Evolutionary conservation across 2,888 invertebrate species (phyloP), one percentile per base, ranked within the genome.

Genomic region (Tupiocoris notatus): DNA sequence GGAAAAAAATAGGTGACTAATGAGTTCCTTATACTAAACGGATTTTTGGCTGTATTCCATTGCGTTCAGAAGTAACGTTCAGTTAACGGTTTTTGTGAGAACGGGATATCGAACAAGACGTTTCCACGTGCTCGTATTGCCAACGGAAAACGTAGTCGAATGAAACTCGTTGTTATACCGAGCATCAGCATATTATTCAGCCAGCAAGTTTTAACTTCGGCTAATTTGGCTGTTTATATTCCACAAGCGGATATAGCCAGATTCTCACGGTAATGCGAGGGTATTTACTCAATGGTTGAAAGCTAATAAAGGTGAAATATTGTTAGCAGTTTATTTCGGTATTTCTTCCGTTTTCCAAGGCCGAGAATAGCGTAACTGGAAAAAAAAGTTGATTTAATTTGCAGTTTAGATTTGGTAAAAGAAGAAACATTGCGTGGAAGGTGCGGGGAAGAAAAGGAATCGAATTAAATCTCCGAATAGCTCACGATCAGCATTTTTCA

Each of bases 221-320:
- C 39, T 39, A 39, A 39, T 39, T 39, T 12, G 39, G 39, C 39
- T 39, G 39, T 39, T 39, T 39, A 39, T 39, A 39, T 39, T 39
- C 39, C 39, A 39, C 39, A 39, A 39, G 39, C 39, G 39, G 39
- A 39, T 39, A 39, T 39, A 39, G 39, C 39, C 39, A 39, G 39
- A 39, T 39, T 39, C 39, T 39, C 39, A 39, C 3, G 39, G 39
- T 70, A 70, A 70, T 70, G 58, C 70, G 59, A 59, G 20, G 39
- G 59, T 70, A 67, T 70, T 70, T 59, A 70, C 70, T 59, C 24
- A 70, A 70, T 70, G 70, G 24, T 68, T n/a, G 17, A 18, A 59
- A 59, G 24, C 59, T 57, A 70, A 58, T 70, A 70, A 70, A 57
- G 59, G 59, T 70, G 70, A 70, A 70, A 59, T 58, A 70, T 39